Evolutionary conservation across 2,797 vertebrate species (phyloP), one percentile per base, ranked within the genome.

Genomic region (Eupleurogrammus muticus): DNA sequence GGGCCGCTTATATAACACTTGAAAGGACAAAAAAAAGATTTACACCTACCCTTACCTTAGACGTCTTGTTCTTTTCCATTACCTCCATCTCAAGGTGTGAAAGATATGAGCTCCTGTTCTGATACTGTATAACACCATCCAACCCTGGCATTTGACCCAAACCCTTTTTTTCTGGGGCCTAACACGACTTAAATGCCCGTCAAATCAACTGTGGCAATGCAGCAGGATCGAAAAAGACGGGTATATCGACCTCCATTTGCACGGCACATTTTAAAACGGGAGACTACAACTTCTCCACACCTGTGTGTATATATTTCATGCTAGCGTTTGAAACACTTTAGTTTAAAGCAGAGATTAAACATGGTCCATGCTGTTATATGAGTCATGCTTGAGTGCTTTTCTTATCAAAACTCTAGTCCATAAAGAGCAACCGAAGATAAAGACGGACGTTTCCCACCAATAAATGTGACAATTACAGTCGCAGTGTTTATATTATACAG

Each of bases 161-260:
- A 75, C 12, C 42, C 63, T 75, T 79, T 81, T 63, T 44, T 28
- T 28, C 28, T 28, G 28, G 47, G 42, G 35, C 48, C 72, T 77
- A 28, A 36, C 72, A 67, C 78, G 23, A 79, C 62, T 47, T 73
- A 55, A 82, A 80, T 47, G 46, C n/a, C 58, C 2, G 19, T 82
- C 66, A 70, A 47, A 66, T 71, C 51, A 58, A 51, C 64, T 51
- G 61, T 23, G 65, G 59, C 51, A 69, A 67, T 63, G 69, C 47
- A 17, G 67, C 70, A 68, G 80, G 80, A 71, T 81, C 51, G 67
- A 38, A 19, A 82, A 83, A 84, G 74, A 60, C 67, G 76, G 79
- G 66, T 59, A 57, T 67, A 66, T 85, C 73, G 44, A 53, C 54
- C 51, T 73, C 61, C 24, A 67, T 78, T 77, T 79, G 20, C 57